phyloP scores from a whole-genome alignment of 2,888 invertebrate genomes.

The Argyresthia albistria region DNA sequence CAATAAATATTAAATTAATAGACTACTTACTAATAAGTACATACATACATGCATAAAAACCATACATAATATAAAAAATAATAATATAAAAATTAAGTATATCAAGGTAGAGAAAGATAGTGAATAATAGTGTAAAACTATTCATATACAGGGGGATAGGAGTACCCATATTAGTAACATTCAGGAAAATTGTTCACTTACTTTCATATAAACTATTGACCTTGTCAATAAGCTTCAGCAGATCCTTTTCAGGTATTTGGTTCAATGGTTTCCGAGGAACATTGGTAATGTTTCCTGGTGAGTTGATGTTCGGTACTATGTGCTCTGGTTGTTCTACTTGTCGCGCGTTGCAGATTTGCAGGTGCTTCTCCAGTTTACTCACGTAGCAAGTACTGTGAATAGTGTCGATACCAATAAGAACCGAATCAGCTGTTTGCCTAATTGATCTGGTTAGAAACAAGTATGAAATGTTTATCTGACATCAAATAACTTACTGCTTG shows the following conservation, averaged over 20 bases:
- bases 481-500: conserved; percentile 73
- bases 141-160: too few species aligned
- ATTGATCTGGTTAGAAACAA: too few species aligned
- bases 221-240: conserved; percentile 43
- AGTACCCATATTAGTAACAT: not conserved
- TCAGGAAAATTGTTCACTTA: conserved; percentile 24
- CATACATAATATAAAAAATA: too few species aligned
- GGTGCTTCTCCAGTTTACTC: conserved; percentile 78
- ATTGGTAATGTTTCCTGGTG: conserved; percentile 22
- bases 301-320: conserved; percentile 66
- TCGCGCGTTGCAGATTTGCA: conserved; percentile 81
- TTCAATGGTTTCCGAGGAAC: conserved; percentile 31
- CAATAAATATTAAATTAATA: too few species aligned
- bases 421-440: not conserved
- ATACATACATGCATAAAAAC: too few species aligned
- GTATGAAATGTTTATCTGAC: not conserved
- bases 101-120: too few species aligned
- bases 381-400: conserved; percentile 74
- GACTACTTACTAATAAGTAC: too few species aligned
- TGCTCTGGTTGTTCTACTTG: conserved; percentile 60
- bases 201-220: conserved; percentile 50
- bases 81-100: too few species aligned
- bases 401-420: not conserved
- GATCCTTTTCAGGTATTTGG: conserved; percentile 29
- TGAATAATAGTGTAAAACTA: too few species aligned